Evolutionary conservation across 35 echinoderm and acorn worm genomes (phyloP).

Genomic region (Ophioderma brevispina): DNA sequence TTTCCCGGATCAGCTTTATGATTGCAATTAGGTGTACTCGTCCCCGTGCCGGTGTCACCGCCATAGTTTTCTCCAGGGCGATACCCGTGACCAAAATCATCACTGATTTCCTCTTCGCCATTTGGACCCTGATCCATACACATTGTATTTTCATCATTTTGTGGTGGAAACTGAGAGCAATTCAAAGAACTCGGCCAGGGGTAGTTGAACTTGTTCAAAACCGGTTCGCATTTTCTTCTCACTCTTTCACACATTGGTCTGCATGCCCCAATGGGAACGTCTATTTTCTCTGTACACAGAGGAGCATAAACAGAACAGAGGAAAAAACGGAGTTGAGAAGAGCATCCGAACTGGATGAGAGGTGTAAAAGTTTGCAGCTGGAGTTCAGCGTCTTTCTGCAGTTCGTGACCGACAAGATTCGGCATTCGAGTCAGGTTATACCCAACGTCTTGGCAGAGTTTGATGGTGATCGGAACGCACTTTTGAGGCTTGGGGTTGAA

Average conservation of each 20-base stretch:
- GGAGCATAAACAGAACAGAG: constrained; percentile 96
- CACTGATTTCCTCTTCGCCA: background rate
- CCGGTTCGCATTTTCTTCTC: constrained; percentile 81
- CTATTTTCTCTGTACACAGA: constrained; percentile 86
- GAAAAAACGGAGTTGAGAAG: constrained; percentile 77
- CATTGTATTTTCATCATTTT: constrained; percentile 69
- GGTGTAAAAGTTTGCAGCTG: constrained; percentile 94
- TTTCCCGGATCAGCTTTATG: constrained; percentile 48
- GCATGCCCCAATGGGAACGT: constrained; percentile 86
- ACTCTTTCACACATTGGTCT: constrained; percentile 93
- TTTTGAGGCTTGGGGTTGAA: constrained; percentile 79
- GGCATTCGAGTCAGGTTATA: constrained; percentile 98
- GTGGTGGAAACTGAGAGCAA: constrained; percentile 80
- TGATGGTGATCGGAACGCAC: constrained; percentile 86
- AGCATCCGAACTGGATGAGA: constrained; percentile 93
- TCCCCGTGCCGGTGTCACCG: constrained; percentile 11
- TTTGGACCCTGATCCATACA: constrained; percentile 82
- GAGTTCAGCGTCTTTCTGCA: constrained; percentile 90
- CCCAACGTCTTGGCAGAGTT: constrained; percentile 77
- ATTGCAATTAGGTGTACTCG: background rate
- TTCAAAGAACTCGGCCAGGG: constrained; percentile 84
- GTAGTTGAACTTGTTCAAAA: constrained; percentile 90
- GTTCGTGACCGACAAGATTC: constrained; percentile 89
- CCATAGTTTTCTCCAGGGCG: background rate
- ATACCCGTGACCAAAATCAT: background rate